Evolutionary conservation across 2,113 vertebrate genomes (phyloP).

Genomic region (Heteronetta atricapilla): DNA sequence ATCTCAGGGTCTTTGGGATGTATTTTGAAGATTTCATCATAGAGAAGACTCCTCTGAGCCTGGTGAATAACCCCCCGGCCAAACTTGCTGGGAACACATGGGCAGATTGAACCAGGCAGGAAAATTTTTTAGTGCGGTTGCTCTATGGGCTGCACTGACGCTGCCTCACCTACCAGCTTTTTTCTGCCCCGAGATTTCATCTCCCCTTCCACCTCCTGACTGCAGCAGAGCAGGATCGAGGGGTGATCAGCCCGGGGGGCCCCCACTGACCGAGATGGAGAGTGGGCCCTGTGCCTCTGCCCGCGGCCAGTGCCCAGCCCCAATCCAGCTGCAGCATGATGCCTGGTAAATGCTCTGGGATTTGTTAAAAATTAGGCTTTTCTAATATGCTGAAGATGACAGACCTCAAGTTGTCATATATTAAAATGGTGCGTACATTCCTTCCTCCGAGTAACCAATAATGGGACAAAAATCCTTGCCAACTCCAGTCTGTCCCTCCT

Average conservation of each 20-base stretch:
- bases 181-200: background rate
- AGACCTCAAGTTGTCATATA: conserved; percentile 62
- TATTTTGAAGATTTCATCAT: background rate
- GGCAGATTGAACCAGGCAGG: background rate
- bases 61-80: background rate
- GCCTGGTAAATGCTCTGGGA: background rate
- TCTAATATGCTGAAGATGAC: conserved; percentile 46
- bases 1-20: background rate
- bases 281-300: background rate
- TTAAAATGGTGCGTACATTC: conserved; percentile 56
- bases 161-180: background rate
- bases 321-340: background rate
- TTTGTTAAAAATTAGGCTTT: conserved; percentile 56
- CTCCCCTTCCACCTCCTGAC: background rate
- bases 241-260: background rate
- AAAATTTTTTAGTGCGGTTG: background rate
- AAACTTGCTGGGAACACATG: background rate
- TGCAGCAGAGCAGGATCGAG: background rate
- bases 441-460: conserved; percentile 43
- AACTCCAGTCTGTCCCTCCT: conserved; percentile 42
- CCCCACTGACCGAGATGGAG: background rate
- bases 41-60: background rate
- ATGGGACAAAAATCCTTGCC: conserved; percentile 51
- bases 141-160: background rate
- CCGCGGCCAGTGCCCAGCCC: background rate